Conservation (phyloP, 2,797 vertebrate genomes). For the Malurus splendens region DNA sequence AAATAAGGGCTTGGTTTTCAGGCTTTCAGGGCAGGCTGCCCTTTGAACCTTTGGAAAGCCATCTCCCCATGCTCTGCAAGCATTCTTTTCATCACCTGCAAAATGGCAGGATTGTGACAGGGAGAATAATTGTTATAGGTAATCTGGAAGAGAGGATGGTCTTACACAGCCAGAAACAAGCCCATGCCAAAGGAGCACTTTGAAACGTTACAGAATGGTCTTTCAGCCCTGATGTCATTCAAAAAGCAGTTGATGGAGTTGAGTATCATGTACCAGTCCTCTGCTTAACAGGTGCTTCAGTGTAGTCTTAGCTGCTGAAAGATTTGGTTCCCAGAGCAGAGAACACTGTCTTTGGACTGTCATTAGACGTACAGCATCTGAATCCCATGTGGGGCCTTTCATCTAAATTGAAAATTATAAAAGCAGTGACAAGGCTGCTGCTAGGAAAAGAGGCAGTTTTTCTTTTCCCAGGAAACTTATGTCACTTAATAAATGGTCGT, state of each 20-base stretch:
- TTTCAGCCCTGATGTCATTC: neutral
- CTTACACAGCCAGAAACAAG: neutral
- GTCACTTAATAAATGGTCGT: neutral
- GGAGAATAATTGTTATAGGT: neutral
- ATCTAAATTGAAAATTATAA: neutral
- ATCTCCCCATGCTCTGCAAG: neutral
- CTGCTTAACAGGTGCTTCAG: neutral
- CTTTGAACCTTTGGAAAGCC: neutral
- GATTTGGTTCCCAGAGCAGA: neutral
- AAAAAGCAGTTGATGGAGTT: neutral
- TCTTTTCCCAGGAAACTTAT: neutral
- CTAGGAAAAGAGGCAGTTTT: neutral
- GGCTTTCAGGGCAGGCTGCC: neutral
- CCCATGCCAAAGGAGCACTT: neutral
- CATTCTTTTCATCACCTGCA: neutral
- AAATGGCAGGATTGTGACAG: neutral
- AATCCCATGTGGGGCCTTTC: neutral
- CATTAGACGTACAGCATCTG: neutral
- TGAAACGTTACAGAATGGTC: neutral
- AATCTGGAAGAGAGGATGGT: neutral
- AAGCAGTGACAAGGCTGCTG: neutral
- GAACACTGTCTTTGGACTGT: neutral
- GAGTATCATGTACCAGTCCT: neutral
- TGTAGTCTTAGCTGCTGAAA: neutral
- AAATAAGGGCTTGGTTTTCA: neutral